These are phyloP conservation scores for Apeltes quadracus DNA, from an alignment of 2,113 vertebrate species.

Conservation along the genomic window DNA sequence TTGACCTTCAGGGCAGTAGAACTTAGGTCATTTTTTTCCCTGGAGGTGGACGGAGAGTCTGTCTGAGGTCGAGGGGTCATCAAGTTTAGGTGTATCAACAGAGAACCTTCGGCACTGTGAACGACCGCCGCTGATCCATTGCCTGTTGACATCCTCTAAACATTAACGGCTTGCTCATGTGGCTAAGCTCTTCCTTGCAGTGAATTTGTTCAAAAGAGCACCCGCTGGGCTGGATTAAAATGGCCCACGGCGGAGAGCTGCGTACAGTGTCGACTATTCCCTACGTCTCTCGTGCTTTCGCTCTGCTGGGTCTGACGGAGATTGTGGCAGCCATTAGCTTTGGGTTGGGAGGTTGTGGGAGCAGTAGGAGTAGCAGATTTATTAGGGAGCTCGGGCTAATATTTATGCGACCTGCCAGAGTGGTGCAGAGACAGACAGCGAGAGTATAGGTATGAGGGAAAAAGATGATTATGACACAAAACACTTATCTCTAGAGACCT, in stretches of 20 bases:
- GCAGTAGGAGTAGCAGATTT: conserved; percentile 71
- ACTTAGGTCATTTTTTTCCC: conserved; percentile 21
- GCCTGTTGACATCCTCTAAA: conserved; percentile 60
- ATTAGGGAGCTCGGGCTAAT: conserved; percentile 76
- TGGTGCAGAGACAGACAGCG: conserved; percentile 39
- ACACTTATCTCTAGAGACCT: conserved; percentile 32
- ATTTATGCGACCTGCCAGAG: conserved; percentile 77
- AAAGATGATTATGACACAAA: conserved; percentile 34
- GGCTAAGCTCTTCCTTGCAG: conserved; percentile 35
- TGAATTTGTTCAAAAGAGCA: conserved; percentile 50
- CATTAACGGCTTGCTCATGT: conserved; percentile 43
- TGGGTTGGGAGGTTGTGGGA: conserved; percentile 23
- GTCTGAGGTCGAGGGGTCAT: conserved; percentile 63
- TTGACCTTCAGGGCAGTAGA: conserved; percentile 43
- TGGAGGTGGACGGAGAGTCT: conserved; percentile 18
- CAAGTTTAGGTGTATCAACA: conserved; percentile 62
- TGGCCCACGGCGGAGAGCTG: conserved; percentile 27
- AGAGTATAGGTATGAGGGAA: conserved; percentile 37
- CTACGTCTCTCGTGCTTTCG: conserved; percentile 28
- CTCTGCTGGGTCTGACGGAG: conserved; percentile 13
- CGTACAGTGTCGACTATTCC: conserved; percentile 44
- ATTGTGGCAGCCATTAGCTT: conserved; percentile 36
- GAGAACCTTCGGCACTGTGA: conserved; percentile 44
- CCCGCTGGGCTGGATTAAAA: conserved; percentile 61
- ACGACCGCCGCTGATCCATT: conserved; percentile 41